Evolutionary conservation across 2,797 vertebrate genomes (phyloP).

Genomic region (Lacerta bilineata): DNA sequence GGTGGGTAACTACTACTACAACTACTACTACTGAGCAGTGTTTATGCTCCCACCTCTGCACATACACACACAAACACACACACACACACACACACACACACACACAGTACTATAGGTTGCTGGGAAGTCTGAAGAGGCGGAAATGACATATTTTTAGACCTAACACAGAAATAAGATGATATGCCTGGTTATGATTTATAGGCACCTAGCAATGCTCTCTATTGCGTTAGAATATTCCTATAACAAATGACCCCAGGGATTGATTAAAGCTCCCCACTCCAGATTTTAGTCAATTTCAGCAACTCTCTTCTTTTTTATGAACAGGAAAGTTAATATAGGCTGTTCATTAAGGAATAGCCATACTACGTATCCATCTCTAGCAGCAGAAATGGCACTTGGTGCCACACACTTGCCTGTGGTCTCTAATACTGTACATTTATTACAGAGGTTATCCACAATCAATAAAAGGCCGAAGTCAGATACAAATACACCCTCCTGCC

Average conservation of each 20-base stretch:
- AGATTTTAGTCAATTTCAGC: constrained; percentile 74
- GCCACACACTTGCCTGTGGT: constrained; percentile 35
- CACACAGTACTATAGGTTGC: background rate
- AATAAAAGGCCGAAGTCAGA: background rate
- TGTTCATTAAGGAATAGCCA: constrained; percentile 62
- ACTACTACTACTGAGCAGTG: too few species aligned
- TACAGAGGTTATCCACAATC: constrained; percentile 9
- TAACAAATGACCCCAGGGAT: constrained; percentile 69
- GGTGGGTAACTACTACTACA: too few species aligned
- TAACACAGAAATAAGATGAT: constrained; percentile 57
- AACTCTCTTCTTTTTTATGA: constrained; percentile 67
- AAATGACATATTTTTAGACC: constrained; percentile 61
- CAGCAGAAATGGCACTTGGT: constrained; percentile 55
- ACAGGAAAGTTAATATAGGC: constrained; percentile 70
- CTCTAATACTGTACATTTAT: constrained; percentile 47
- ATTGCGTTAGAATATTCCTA: constrained; percentile 64
- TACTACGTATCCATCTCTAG: constrained; percentile 55
- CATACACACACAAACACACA: background rate
- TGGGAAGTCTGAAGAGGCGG: constrained; percentile 53
- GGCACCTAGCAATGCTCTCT: constrained; percentile 66
- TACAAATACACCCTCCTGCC: background rate
- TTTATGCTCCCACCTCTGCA: background rate
- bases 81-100: too few species aligned
- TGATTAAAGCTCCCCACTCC: constrained; percentile 69
- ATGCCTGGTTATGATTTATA: constrained; percentile 68